Conservation (phyloP, 2,113 vertebrate genomes). For the Antennarius striatus region DNA sequence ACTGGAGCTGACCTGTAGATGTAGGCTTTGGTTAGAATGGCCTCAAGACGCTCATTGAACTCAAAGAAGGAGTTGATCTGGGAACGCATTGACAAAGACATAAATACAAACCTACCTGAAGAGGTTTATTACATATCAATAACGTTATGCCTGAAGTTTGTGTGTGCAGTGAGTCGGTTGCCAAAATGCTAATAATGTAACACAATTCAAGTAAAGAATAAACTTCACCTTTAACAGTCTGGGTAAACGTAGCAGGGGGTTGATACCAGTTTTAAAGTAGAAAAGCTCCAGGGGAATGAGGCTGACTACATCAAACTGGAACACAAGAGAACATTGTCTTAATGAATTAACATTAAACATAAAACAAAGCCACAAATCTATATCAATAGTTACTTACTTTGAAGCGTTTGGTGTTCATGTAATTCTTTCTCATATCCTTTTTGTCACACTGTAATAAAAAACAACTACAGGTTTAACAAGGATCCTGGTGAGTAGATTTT, state of each 20-base stretch:
- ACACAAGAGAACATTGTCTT: constrained; percentile 27
- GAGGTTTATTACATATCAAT: too few species aligned
- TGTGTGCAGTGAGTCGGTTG: background rate
- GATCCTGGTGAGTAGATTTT: background rate
- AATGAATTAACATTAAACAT: background rate
- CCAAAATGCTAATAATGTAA: background rate
- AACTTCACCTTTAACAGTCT: constrained; percentile 88
- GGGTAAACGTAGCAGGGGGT: constrained; percentile 89
- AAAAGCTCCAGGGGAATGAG: constrained; percentile 93
- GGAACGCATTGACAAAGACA: background rate
- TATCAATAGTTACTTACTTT: constrained; percentile 78
- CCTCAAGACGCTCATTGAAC: constrained; percentile 93
- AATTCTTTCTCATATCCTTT: constrained; percentile 91
- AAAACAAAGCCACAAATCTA: too few species aligned
- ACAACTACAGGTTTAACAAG: constrained; percentile 3
- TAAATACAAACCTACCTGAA: too few species aligned
- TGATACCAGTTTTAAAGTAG: constrained; percentile 90
- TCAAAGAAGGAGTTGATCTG: constrained; percentile 96
- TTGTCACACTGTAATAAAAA: constrained; percentile 80
- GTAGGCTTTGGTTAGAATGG: constrained; percentile 95
- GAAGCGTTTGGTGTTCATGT: constrained; percentile 87
- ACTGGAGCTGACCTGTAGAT: constrained; percentile 88
- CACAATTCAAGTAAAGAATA: background rate
- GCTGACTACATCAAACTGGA: constrained; percentile 89
- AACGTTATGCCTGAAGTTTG: too few species aligned